Base-by-base conservation (phyloP, 2,888 invertebrate genomes). In the Oxytorus armatus region DNA sequence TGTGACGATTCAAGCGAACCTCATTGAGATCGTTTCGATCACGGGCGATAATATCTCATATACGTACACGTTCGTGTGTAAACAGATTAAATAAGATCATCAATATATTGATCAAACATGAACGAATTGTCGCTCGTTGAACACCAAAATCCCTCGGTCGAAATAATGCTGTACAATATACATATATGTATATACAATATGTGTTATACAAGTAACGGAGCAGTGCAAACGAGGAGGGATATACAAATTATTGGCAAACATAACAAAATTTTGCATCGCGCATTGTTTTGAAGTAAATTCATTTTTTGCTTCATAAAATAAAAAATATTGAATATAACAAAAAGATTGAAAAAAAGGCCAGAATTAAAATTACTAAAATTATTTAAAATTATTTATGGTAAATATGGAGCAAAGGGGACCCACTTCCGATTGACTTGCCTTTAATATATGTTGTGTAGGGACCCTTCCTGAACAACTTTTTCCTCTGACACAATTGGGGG, bases 21-120 rank as follows among this genome's bases (percentile, higher is more conserved):
- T 33, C 57, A 11, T 57, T 8, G 33, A 57, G 33, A 11, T 53
- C 0, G 25, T 25, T 25, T 25, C 25, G 3, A n/a, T 49, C 51
- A 39, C 8, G 14, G 18, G 5, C 66, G 14, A 44, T 33, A 51
- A 16, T 66, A 39, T 14, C 3, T 39, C 21, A n/a, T 25, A 14
- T 33, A 14, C 14, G 14, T 29, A 29, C 18, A 59, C 21, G 33
- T 14, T 23, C 1, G 16, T 21, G 25, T 39, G 65, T 65, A 77
- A 77, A 77, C 70, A 72, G 65, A 57, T 59, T 77, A 65, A 63
- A 63, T 55, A 23, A 65, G 57, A 53, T 39, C 36, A 49, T 72
- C 77, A 65, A 77, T 59, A 53, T 65, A 77, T 57, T 63, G n/a
- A 65, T 72, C 57, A 49, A 59, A 65, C 39, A 21, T 57, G 29